Percentiles rank a stretch among this genome's conserved stretches.
These are phyloP conservation scores for Gymnocheta viridis DNA, from an alignment of 2,888 invertebrate genomes.

Conservation along the genomic window DNA sequence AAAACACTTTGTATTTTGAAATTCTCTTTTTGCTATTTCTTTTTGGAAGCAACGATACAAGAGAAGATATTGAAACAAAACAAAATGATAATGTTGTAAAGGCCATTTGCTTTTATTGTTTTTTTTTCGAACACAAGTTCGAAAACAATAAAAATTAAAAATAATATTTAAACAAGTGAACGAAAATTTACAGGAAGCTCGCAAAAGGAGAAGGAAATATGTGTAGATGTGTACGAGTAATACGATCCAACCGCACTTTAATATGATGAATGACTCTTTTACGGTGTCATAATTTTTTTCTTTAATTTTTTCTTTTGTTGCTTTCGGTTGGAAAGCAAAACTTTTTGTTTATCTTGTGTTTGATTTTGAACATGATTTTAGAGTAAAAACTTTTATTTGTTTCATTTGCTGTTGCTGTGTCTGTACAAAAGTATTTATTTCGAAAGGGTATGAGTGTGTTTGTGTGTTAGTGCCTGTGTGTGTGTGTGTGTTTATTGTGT, in stretches of 20 bases:
- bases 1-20: background rate
- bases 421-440: background rate
- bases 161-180: background rate
- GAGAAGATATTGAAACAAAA: background rate
- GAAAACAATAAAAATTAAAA: background rate
- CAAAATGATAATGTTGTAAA: background rate
- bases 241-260: constrained; percentile 14
- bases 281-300: constrained; percentile 26
- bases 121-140: background rate
- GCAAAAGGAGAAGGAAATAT: background rate
- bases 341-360: constrained; percentile 48
- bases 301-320: background rate
- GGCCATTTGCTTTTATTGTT: background rate
- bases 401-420: background rate
- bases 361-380: constrained; percentile 40
- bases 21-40: background rate
- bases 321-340: constrained; percentile 1
- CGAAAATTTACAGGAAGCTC: background rate
- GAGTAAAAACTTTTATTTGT: constrained; percentile 25
- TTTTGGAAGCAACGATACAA: background rate
- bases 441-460: background rate
- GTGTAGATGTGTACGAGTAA: too few relatives aligned
- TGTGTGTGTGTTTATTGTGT: background rate
- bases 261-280: constrained; percentile 57
- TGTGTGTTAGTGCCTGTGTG: background rate